A percentile compares a stretch with the other conserved stretches of the same genome.
Evolutionary conservation across 2,113 vertebrate genomes (phyloP).

Genomic region (Sturnus vulgaris): DNA sequence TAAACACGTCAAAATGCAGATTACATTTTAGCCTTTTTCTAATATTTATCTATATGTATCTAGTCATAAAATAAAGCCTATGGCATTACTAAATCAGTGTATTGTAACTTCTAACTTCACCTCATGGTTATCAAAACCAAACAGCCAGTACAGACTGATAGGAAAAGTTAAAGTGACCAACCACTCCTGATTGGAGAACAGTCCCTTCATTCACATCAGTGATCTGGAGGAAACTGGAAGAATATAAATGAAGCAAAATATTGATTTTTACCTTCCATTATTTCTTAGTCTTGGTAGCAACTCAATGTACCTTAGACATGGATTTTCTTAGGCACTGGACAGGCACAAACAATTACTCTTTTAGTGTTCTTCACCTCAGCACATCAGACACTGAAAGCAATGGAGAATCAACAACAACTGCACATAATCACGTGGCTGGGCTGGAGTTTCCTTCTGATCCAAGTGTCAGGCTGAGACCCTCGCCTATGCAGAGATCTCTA

Average conservation of each 20-base stretch:
- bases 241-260: constrained; percentile 6
- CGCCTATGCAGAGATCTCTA: rapidly evolving
- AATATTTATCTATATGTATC: neutral
- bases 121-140: neutral
- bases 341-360: neutral
- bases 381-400: neutral
- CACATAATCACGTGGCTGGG: rapidly evolving
- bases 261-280: constrained; percentile 51
- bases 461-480: neutral
- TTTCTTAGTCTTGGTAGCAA: constrained; percentile 36
- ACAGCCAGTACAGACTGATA: neutral
- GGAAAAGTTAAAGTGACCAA: neutral
- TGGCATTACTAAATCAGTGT: neutral
- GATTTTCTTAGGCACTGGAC: neutral
- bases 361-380: neutral
- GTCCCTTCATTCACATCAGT: neutral
- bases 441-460: neutral
- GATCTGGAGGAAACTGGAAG: neutral
- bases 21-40: neutral
- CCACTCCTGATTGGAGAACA: neutral
- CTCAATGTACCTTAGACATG: neutral
- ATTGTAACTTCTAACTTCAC: neutral
- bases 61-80: neutral
- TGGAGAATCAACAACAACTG: neutral
- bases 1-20: neutral